These are phyloP conservation scores for Ateles fusciceps DNA, from an alignment of 2,797 vertebrate species.

Conservation along the genomic window DNA sequence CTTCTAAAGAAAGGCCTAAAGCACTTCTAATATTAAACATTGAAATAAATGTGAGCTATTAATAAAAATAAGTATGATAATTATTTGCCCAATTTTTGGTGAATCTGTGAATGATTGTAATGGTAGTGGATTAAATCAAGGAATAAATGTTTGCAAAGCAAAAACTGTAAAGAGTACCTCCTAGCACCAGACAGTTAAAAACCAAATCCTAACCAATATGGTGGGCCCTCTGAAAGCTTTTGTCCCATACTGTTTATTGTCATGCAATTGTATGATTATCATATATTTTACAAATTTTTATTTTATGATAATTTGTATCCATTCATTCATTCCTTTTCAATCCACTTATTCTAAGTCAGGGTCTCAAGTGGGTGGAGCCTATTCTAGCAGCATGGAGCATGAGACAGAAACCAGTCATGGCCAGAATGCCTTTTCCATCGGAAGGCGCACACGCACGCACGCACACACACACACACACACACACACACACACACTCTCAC, in stretches of 20 bases:
- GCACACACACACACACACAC: neutral
- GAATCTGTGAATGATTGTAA: neutral
- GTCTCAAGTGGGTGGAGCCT: too few relatives aligned
- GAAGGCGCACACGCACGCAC: accelerated
- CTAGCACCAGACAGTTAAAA: neutral
- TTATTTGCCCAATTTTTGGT: neutral
- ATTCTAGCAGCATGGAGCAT: neutral
- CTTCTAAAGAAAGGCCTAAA: neutral
- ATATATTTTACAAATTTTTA: neutral
- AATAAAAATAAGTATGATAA: neutral
- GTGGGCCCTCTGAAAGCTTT: neutral
- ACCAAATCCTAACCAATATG: neutral
- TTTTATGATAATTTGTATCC: neutral
- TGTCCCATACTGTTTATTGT: neutral
- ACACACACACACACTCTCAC: neutral
- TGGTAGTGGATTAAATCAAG: neutral
- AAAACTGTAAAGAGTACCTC: neutral
- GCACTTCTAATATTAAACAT: neutral
- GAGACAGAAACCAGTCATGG: neutral
- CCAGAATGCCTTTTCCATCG: neutral
- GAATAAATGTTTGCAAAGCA: neutral
- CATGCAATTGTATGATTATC: neutral
- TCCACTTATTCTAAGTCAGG: neutral
- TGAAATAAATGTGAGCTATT: neutral
- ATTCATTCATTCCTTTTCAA: neutral